Evolutionary conservation across 2,797 vertebrate species (phyloP).

Genomic region (Xenentodon cancila): DNA sequence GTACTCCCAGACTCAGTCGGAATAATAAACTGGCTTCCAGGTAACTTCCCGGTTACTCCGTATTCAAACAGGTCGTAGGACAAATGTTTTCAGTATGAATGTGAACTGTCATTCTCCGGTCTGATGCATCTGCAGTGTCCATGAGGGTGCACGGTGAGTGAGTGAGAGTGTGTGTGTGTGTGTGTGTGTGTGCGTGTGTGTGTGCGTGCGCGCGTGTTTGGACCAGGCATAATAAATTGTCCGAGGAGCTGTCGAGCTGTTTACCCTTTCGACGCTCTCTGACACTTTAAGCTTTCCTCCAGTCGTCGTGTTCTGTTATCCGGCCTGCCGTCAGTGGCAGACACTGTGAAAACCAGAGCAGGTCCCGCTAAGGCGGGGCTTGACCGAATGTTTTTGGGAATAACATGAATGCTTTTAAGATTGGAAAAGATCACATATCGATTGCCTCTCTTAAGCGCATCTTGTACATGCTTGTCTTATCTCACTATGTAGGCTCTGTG

Average conservation of each 20-base stretch:
- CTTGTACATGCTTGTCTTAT: constrained; percentile 58
- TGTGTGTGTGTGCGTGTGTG: no score
- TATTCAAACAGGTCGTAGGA: constrained; percentile 53
- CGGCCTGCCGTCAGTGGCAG: constrained; percentile 64
- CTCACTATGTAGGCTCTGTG: constrained; percentile 27
- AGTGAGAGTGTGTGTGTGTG: neutral
- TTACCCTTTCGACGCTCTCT: constrained; percentile 38
- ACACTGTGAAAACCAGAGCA: constrained; percentile 77
- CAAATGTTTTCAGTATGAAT: constrained; percentile 69
- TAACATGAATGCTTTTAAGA: constrained; percentile 37
- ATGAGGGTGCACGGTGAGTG: constrained; percentile 25
- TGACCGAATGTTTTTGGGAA: constrained; percentile 53
- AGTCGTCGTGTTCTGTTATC: constrained; percentile 59
- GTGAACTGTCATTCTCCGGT: constrained; percentile 59
- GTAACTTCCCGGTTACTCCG: constrained; percentile 64
- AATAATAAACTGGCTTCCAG: constrained; percentile 72
- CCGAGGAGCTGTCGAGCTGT: constrained; percentile 31
- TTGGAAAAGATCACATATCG: constrained; percentile 38
- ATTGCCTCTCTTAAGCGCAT: constrained; percentile 41
- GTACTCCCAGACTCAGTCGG: constrained; percentile 68
- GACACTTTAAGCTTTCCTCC: constrained; percentile 72
- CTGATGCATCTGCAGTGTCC: constrained; percentile 51
- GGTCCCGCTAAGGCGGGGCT: constrained; percentile 56
- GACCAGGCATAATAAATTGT: constrained; percentile 43
- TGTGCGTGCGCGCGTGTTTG: neutral